A percentile compares a stretch with the other conserved stretches of the same genome.
These are phyloP conservation scores for Carposina sasakii DNA, from an alignment of 1,140 invertebrate species.

Conservation along the genomic window DNA sequence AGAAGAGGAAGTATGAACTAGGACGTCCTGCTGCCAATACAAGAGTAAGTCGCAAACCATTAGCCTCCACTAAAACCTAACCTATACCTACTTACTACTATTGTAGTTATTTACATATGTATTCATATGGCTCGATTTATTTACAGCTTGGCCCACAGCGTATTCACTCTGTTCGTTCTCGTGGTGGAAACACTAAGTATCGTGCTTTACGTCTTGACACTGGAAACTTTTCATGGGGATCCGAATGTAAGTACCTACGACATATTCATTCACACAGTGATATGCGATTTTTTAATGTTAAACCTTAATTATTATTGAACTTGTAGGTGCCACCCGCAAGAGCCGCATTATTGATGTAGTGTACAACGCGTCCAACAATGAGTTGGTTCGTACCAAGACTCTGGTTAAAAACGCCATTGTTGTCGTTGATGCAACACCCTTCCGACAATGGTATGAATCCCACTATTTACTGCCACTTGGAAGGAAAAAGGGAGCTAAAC, in stretches of 20 bases:
- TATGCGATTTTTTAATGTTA: not conserved
- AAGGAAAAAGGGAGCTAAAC: constrained; percentile 93
- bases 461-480: constrained; percentile 95
- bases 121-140: not conserved
- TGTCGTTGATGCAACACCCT: constrained; percentile 95
- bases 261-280: too few species aligned
- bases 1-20: constrained; percentile 98
- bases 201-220: constrained; percentile 93
- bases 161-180: constrained; percentile 91
- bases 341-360: constrained; percentile 98
- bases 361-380: constrained; percentile 98
- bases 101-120: not conserved
- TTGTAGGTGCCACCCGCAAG: constrained; percentile 81
- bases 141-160: constrained; percentile 86
- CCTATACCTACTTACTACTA: not conserved
- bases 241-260: constrained; percentile 81
- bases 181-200: constrained; percentile 95
- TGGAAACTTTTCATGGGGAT: constrained; percentile 97
- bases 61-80: not conserved
- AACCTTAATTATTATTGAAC: not conserved
- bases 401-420: constrained; percentile 99
- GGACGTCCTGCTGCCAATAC: constrained; percentile 96
- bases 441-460: constrained; percentile 97
- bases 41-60: constrained; percentile 78
- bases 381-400: constrained; percentile 98